phyloP scores from a whole-genome alignment of 1,140 invertebrate species.

The Goniozus legneri region DNA sequence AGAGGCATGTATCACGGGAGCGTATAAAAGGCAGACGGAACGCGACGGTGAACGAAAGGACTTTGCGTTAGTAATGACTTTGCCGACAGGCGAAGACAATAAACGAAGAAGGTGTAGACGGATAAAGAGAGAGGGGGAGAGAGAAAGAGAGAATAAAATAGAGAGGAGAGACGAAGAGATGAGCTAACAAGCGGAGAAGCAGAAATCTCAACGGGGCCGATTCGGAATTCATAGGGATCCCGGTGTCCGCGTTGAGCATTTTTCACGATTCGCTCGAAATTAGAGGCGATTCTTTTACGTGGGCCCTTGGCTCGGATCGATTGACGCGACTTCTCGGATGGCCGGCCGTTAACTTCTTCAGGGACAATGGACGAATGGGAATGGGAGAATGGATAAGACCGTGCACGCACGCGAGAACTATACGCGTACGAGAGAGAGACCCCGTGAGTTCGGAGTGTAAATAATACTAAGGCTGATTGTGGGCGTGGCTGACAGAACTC shows the following conservation, averaged over 20 bases:
- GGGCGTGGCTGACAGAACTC: slow-evolving; percentile 56
- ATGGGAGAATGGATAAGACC: neutral
- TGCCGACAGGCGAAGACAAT: no score
- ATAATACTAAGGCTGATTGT: slow-evolving; percentile 57
- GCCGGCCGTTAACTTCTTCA: no score
- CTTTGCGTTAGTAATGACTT: no score
- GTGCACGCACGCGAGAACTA: neutral
- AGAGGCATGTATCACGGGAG: no score
- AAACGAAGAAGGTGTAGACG: neutral
- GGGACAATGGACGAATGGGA: neutral
- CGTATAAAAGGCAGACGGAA: no score
- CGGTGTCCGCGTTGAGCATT: slow-evolving; percentile 12
- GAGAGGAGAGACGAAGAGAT: slow-evolving; percentile 10
- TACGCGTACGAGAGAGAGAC: slow-evolving; percentile 16
- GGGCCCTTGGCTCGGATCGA: no score
- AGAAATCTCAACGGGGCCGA: no score
- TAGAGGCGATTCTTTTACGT: no score
- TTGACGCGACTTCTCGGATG: no score
- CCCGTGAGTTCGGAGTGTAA: slow-evolving; percentile 53
- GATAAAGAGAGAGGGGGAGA: slow-evolving; percentile 6
- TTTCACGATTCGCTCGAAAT: slow-evolving; percentile 12
- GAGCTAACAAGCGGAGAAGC: no score
- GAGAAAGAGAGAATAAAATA: slow-evolving; percentile 4
- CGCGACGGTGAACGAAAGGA: no score
- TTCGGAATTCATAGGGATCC: slow-evolving; percentile 12